phyloP scores from a whole-genome alignment of 2,113 vertebrate genomes.

The Blennius ocellaris region DNA sequence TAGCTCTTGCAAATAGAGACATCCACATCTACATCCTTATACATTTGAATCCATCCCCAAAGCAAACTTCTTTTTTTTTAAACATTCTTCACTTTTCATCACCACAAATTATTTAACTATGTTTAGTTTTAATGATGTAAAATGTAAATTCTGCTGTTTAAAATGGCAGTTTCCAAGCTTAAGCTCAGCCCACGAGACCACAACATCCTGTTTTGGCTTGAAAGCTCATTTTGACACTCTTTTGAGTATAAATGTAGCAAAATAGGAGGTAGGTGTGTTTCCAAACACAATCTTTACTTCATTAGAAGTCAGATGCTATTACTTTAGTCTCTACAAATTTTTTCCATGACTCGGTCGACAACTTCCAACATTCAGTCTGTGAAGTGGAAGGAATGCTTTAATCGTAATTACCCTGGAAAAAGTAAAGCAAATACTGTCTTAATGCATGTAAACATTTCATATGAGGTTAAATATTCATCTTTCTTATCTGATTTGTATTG shows the following conservation, averaged over 20 bases:
- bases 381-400: background rate
- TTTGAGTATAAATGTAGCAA: slow-evolving; percentile 5
- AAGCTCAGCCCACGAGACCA: slow-evolving; percentile 1
- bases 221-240: slow-evolving; percentile 4
- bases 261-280: slow-evolving; percentile 16
- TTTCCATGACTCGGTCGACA: slow-evolving; percentile 9
- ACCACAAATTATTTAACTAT: background rate
- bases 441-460: slow-evolving; percentile 44
- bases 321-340: background rate
- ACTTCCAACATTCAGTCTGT: slow-evolving; percentile 15
- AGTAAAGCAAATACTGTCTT: slow-evolving; percentile 35
- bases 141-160: background rate
- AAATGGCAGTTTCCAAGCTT: background rate
- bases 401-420: slow-evolving; percentile 27
- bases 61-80: background rate
- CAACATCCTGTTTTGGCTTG: slow-evolving; percentile 12
- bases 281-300: slow-evolving; percentile 19
- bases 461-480: slow-evolving; percentile 28
- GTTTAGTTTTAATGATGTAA: background rate
- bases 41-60: background rate
- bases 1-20: no score
- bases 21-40: no score
- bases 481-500: slow-evolving; percentile 18
- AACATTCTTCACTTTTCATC: background rate
- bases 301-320: slow-evolving; percentile 18